phyloP scores from a whole-genome alignment of 2,888 invertebrate genomes.

The Dolichopus griseipennis region DNA sequence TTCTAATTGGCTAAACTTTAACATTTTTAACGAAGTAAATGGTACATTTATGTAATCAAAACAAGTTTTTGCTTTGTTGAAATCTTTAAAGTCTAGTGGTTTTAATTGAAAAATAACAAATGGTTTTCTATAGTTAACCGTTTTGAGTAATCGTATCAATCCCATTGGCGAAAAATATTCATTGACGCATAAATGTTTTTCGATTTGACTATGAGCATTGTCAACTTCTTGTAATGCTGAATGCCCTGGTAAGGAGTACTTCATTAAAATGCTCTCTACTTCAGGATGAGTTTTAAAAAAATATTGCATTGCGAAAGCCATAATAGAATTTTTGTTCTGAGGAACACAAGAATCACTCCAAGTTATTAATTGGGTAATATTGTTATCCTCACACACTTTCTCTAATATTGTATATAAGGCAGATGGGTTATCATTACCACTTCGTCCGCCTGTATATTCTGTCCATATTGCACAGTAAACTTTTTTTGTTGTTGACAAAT shows the following conservation, averaged over 20 bases:
- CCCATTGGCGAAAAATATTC: conserved; percentile 16
- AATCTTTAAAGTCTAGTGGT: conserved; percentile 13
- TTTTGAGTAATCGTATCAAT: conserved; percentile 4
- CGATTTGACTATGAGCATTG: conserved; percentile 43
- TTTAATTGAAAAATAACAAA: conserved; percentile 15
- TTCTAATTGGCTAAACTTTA: conserved; percentile 10
- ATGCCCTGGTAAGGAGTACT: conserved; percentile 17
- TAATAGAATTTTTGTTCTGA: too few species aligned
- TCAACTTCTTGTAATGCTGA: conserved; percentile 15
- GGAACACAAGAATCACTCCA: too few species aligned
- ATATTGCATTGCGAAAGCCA: neutral
- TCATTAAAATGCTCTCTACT: conserved; percentile 14
- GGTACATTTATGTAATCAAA: conserved; percentile 14
- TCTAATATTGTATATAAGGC: too few species aligned
- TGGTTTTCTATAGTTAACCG: conserved; percentile 11
- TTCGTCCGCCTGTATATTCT: conserved; percentile 14
- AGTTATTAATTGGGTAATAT: too few species aligned
- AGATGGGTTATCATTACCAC: too few species aligned
- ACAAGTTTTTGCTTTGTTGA: conserved; percentile 12
- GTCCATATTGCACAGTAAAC: conserved; percentile 16
- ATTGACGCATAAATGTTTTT: conserved; percentile 25
- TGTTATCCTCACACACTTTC: too few species aligned
- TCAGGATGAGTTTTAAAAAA: conserved; percentile 16
- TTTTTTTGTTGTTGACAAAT: conserved; percentile 13
- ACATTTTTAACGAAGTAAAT: conserved; percentile 12